Conservation (phyloP, 2,797 vertebrate species). For the Pseudomugil gertrudae region DNA sequence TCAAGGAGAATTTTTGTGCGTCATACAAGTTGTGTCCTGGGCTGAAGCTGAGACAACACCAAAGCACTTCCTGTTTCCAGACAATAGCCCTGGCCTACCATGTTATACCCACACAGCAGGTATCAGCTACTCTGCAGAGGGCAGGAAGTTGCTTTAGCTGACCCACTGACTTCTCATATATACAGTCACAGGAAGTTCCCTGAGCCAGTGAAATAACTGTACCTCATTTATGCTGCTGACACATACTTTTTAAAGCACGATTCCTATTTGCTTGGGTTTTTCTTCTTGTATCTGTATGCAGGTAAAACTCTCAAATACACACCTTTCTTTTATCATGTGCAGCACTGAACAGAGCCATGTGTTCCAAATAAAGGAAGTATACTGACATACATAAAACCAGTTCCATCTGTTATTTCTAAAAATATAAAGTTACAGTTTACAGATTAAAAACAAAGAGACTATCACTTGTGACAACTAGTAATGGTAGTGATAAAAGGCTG, state of each 20-base stretch:
- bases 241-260: conserved; percentile 35
- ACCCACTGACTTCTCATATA: conserved; percentile 76
- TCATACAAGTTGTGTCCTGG: conserved; percentile 85
- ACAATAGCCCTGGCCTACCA: conserved; percentile 86
- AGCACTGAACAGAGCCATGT: not conserved
- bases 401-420: conserved; percentile 19
- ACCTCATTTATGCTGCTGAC: conserved; percentile 23
- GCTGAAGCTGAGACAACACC: conserved; percentile 81
- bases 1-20: conserved; percentile 88
- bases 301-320: not conserved
- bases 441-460: conserved; percentile 24
- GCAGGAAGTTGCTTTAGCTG: conserved; percentile 82
- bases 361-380: conserved; percentile 28
- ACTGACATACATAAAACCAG: conserved; percentile 14
- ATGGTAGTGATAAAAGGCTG: conserved; percentile 46
- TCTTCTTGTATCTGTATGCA: conserved; percentile 1
- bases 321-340: not conserved
- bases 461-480: conserved; percentile 36
- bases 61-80: conserved; percentile 87
- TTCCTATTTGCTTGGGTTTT: conserved; percentile 32
- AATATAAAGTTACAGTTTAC: conserved; percentile 31
- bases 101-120: conserved; percentile 82
- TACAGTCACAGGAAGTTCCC: conserved; percentile 79
- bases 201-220: conserved; percentile 61
- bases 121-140: conserved; percentile 66